Evolutionary conservation across 2,113 vertebrate genomes (phyloP), one percentile per base, ranked within the genome.

Genomic region (Ifrita kowaldi): DNA sequence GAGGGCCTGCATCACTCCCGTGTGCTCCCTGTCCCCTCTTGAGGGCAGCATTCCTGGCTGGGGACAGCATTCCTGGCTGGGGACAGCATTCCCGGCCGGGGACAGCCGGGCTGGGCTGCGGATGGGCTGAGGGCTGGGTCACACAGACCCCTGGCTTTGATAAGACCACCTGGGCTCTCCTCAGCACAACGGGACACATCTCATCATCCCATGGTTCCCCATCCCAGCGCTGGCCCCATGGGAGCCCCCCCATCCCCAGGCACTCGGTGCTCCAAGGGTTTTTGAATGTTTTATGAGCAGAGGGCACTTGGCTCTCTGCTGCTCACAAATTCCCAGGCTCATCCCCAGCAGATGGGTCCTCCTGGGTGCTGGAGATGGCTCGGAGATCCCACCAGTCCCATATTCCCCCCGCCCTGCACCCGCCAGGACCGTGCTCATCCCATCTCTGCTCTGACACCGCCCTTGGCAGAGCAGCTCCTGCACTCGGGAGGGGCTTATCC

Each of bases 341-440:
- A 55, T 28, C 39, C 57, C 3, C 1, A 59, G 67, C 49, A 80
- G 35, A 59, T 1, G 10, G 63, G 5, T 76, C 53, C 73, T 91
- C 59, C 67, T 64, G 80, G 68, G 59, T 65, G 63, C 59, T 69
- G 87, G 41, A 52, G 80, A 23, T 2, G 27, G 44, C 44, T 73
- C 7, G 1, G 80, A 39, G 59, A 16, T 27, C 30, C 53, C 87
- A 63, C 47, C 49, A 89, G 62, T 24, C 16, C 71, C 18, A 1
- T 7, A 27, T 46, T 90, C 32, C 60, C 23, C 6, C 9, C 49
- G 18, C 42, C 44, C 65, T 14, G 18, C 22, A 73, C 11, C 49
- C 5, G 0, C 10, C 11, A 10, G 68, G 44, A 28, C 11, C 1
- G 0, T 5, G 6, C 55, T 56, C 7, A 2, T 19, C 55, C 35